Evolutionary conservation across 53 echinoderm and acorn worm species (phyloP).

Genomic region (Echinometra lucunter): DNA sequence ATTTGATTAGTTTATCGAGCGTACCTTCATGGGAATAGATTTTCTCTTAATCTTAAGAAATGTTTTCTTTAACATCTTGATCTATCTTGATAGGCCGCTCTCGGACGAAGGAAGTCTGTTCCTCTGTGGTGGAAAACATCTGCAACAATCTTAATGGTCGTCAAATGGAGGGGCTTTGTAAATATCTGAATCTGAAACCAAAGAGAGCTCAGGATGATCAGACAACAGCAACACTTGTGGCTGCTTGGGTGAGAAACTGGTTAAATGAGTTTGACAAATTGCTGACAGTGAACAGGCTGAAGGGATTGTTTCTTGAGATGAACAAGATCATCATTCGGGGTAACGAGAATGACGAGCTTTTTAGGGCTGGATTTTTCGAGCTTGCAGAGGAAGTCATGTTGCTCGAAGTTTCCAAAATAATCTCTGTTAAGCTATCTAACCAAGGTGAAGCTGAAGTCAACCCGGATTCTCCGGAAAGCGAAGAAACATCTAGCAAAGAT

Average conservation of each 20-base stretch:
- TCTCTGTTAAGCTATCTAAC: too few species aligned
- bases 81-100: neutral
- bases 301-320: neutral
- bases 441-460: neutral
- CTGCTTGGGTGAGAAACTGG: neutral
- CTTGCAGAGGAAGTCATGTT: conserved; percentile 2
- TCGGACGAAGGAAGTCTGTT: neutral
- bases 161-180: neutral
- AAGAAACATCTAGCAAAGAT: neutral
- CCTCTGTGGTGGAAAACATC: neutral
- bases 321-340: neutral
- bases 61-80: too few species aligned
- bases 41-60: too few species aligned
- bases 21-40: too few species aligned
- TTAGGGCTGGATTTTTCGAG: neutral
- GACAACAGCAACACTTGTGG: neutral
- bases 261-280: neutral
- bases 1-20: too few species aligned
- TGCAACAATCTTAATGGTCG: neutral
- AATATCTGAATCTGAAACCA: neutral
- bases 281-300: too few species aligned
- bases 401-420: neutral
- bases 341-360: neutral
- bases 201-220: neutral
- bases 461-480: neutral